phyloP scores from a whole-genome alignment of 2,113 vertebrate genomes.

The Hyperopisus bebe region DNA sequence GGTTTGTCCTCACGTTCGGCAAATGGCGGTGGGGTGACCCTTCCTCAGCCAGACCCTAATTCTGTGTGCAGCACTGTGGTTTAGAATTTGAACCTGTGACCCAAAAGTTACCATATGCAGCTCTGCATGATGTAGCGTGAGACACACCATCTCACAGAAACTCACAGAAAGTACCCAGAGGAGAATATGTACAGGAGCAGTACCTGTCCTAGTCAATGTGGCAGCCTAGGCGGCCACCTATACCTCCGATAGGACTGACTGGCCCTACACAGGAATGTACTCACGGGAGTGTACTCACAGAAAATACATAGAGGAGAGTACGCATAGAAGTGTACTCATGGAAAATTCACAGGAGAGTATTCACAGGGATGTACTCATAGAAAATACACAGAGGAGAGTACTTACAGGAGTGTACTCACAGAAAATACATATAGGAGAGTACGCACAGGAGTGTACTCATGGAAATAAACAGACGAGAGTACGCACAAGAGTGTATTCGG shows the following conservation, averaged over 20 bases:
- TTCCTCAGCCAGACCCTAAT: not conserved
- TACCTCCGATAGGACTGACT: not conserved
- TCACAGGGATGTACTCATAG: not conserved
- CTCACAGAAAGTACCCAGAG: not conserved
- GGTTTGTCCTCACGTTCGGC: not conserved
- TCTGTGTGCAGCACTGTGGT: not conserved
- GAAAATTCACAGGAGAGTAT: not conserved
- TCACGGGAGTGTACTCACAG: not conserved
- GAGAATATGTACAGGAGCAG: not conserved
- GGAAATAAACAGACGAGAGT: not conserved
- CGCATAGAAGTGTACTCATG: not conserved
- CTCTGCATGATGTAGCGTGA: not conserved
- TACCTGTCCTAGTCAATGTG: not conserved
- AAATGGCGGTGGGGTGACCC: not conserved
- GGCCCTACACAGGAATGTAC: not conserved
- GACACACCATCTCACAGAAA: not conserved
- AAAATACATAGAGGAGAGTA: not conserved
- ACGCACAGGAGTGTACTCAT: not conserved
- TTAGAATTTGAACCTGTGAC: not conserved
- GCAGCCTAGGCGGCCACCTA: not conserved
- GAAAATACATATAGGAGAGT: not conserved
- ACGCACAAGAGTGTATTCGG: not conserved
- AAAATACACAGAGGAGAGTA: not conserved
- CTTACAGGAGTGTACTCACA: not conserved
- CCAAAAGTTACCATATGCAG: not conserved